Conservation (phyloP, 2,888 invertebrate species). For the Cosmopolites sordidus region DNA sequence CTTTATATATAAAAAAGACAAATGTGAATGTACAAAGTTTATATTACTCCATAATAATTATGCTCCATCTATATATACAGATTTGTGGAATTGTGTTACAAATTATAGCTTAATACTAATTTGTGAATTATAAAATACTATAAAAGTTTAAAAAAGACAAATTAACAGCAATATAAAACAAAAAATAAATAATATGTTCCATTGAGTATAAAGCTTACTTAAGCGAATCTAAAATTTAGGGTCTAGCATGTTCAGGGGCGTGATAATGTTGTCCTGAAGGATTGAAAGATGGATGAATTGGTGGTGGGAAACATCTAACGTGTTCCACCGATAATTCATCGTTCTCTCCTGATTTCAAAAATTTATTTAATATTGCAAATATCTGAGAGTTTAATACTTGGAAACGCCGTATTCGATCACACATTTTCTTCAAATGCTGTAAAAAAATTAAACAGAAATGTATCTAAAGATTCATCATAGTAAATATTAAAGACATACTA, state of each 20-base stretch:
- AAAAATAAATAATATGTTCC: slow-evolving; percentile 20
- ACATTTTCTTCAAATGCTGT: slow-evolving; percentile 92
- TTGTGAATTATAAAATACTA: slow-evolving; percentile 22
- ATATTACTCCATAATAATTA: slow-evolving; percentile 9
- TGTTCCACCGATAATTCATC: slow-evolving; percentile 89
- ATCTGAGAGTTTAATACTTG: slow-evolving; percentile 98
- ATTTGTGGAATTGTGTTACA: slow-evolving; percentile 13
- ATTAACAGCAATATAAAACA: slow-evolving; percentile 23
- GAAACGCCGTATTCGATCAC: slow-evolving; percentile 93
- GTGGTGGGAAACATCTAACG: slow-evolving; percentile 95
- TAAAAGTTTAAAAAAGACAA: slow-evolving; percentile 20
- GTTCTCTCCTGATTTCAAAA: slow-evolving; percentile 79
- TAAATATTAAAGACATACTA: slow-evolving; percentile 56
- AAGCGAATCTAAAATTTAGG: slow-evolving; percentile 31
- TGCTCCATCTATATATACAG: slow-evolving; percentile 10
- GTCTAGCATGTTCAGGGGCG: slow-evolving; percentile 57
- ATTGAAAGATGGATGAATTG: slow-evolving; percentile 71
- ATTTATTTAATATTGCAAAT: slow-evolving; percentile 91
- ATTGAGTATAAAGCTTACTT: slow-evolving; percentile 3
- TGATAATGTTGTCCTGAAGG: slow-evolving; percentile 53
- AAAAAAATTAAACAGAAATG: slow-evolving; percentile 33
- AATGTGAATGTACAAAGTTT: slow-evolving; percentile 12
- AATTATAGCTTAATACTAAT: slow-evolving; percentile 14
- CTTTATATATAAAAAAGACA: slow-evolving; percentile 1
- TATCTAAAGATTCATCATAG: neutral